Evolutionary conservation across 1,140 invertebrate species (phyloP).

Genomic region (Schlechtendalia chinensis): DNA sequence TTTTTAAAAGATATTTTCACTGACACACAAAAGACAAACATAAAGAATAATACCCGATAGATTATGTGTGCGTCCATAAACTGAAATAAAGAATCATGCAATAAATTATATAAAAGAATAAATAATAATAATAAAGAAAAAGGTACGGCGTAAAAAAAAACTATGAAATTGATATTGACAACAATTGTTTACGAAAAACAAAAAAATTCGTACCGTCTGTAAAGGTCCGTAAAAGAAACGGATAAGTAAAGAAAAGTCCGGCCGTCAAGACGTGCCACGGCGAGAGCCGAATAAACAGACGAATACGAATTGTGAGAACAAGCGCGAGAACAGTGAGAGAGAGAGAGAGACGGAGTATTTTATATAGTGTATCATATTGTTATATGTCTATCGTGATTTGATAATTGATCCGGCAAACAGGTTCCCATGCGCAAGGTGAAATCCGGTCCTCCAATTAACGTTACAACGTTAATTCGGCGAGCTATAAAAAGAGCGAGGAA

Average conservation of each 20-base stretch:
- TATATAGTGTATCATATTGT: too few relatives aligned
- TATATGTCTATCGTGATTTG: constrained; percentile 28
- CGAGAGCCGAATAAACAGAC: too few relatives aligned
- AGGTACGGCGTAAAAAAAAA: background rate
- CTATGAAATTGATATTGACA: too few relatives aligned
- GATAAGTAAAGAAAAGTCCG: too few relatives aligned
- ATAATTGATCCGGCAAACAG: constrained; percentile 44
- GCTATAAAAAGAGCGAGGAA: background rate
- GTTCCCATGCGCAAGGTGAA: constrained; percentile 1
- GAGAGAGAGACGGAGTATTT: too few relatives aligned
- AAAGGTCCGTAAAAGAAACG: too few relatives aligned
- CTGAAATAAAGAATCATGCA: constrained; percentile 14
- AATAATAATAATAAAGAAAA: background rate
- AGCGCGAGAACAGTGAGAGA: too few relatives aligned
- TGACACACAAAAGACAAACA: constrained; percentile 10
- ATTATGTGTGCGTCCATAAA: background rate
- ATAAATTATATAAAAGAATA: background rate
- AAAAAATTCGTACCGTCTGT: background rate
- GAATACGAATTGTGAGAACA: too few relatives aligned
- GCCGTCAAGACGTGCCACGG: too few relatives aligned
- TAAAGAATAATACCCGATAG: background rate
- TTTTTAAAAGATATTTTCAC: background rate
- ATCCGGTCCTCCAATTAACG: constrained; percentile 19
- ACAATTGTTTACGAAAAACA: background rate
- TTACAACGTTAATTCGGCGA: constrained; percentile 2